Conservation (phyloP, 1,140 invertebrate genomes). For the Ips typographus region DNA sequence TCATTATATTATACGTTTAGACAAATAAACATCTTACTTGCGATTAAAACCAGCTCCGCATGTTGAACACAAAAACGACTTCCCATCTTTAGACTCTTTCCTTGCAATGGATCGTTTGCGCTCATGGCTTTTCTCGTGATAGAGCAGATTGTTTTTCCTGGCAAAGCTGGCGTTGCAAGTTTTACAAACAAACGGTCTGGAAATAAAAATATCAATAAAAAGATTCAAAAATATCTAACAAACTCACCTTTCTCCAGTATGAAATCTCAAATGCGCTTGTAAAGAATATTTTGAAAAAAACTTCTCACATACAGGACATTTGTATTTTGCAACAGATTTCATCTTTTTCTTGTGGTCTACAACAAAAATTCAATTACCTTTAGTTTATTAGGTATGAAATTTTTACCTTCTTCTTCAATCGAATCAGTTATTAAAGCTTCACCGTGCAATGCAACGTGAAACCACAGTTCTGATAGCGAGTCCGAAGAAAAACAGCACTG, state of each 20-base stretch:
- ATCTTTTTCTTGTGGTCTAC: background rate
- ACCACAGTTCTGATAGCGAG: slow-evolving; percentile 62
- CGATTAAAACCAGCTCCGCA: slow-evolving; percentile 63
- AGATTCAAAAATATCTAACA: background rate
- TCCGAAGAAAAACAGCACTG: slow-evolving; percentile 54
- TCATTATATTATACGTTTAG: too few species aligned
- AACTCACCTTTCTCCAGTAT: slow-evolving; percentile 65
- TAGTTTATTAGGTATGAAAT: too few species aligned
- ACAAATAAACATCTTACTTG: slow-evolving; percentile 56
- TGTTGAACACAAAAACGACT: slow-evolving; percentile 58
- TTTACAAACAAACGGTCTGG: slow-evolving; percentile 66
- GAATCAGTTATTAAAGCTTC: slow-evolving; percentile 43
- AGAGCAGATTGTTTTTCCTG: slow-evolving; percentile 60
- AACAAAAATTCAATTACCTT: background rate
- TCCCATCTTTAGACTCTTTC: slow-evolving; percentile 26
- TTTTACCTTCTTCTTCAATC: too few species aligned
- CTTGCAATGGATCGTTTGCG: slow-evolving; percentile 25
- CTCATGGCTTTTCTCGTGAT: slow-evolving; percentile 58
- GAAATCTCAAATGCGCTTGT: slow-evolving; percentile 67
- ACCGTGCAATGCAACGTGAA: slow-evolving; percentile 64
- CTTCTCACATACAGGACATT: slow-evolving; percentile 68
- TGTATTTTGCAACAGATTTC: slow-evolving; percentile 56
- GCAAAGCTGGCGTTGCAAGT: slow-evolving; percentile 66
- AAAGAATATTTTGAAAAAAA: slow-evolving; percentile 69
- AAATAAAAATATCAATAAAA: slow-evolving; percentile 7